Conservation (phyloP, 2,888 invertebrate genomes). For the Drosophila prolongata region DNA sequence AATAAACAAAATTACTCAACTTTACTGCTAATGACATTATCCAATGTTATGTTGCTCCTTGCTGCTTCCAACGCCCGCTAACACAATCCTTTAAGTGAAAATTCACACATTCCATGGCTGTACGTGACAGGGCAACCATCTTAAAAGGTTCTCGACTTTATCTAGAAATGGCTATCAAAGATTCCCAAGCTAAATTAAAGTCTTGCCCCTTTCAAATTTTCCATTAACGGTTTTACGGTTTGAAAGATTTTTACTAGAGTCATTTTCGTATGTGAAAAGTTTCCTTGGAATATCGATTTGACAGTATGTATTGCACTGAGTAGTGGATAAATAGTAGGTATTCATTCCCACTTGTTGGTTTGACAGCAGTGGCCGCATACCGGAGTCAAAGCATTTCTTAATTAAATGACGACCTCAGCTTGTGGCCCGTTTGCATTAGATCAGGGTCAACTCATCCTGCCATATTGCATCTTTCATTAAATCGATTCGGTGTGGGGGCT, state of each 20-base stretch:
- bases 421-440: conserved; percentile 34
- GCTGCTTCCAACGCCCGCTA: conserved; percentile 19
- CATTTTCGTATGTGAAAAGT: neutral
- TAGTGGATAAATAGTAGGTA: conserved; percentile 9
- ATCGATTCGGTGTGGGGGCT: conserved; percentile 3
- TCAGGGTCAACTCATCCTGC: conserved; percentile 25
- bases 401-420: conserved; percentile 52
- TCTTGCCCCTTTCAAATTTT: neutral
- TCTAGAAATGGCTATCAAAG: conserved; percentile 23
- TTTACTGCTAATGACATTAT: conserved; percentile 44
- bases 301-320: neutral
- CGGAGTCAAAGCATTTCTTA: conserved; percentile 52
- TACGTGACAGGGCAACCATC: conserved; percentile 35
- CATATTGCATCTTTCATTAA: conserved; percentile 49
- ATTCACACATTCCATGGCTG: conserved; percentile 29
- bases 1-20: conserved; percentile 41
- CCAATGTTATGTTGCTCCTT: conserved; percentile 15
- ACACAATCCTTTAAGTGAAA: conserved; percentile 36
- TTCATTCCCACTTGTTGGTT: conserved; percentile 28
- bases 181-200: conserved; percentile 16
- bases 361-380: conserved; percentile 1
- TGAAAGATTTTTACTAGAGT: neutral
- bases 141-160: conserved; percentile 31
- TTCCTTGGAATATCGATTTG: conserved; percentile 14
- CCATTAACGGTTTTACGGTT: conserved; percentile 1